A percentile compares a stretch with the other conserved stretches of the same genome.
phyloP scores from a whole-genome alignment of 2,888 invertebrate genomes.

The Lacanobia wlatinum region DNA sequence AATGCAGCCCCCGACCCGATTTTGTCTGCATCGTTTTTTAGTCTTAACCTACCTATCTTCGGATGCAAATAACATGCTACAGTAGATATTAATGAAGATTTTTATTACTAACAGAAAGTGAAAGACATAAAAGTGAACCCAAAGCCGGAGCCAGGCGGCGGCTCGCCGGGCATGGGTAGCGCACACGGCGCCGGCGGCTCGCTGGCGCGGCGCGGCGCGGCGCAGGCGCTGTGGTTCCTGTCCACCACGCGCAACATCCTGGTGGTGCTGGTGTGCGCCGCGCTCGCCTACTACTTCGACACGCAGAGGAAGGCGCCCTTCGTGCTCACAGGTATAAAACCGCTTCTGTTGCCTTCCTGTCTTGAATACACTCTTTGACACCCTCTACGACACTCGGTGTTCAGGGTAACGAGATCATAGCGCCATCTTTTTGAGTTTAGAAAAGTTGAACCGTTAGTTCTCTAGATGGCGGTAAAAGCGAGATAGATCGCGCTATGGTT shows the following conservation, averaged over 20 bases:
- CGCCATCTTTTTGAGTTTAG: no score
- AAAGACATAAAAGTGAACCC: slow-evolving; percentile 91
- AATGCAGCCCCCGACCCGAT: no score
- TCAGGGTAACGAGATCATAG: no score
- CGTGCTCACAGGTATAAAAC: slow-evolving; percentile 90
- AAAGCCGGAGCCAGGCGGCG: slow-evolving; percentile 63
- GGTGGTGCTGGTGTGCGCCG: slow-evolving; percentile 93
- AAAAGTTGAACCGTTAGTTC: no score
- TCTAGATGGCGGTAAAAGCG: no score
- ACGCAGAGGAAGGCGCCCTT: slow-evolving; percentile 91
- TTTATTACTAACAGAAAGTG: slow-evolving; percentile 90
- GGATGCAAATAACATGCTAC: not conserved
- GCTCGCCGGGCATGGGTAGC: slow-evolving; percentile 1
- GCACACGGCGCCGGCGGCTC: slow-evolving; percentile 69
- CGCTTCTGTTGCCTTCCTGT: not conserved
- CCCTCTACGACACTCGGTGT: no score
- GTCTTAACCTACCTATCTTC: not conserved
- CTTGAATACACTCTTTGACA: not conserved
- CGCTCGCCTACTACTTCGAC: slow-evolving; percentile 92
- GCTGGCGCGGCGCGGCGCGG: slow-evolving; percentile 78
- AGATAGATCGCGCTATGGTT: no score
- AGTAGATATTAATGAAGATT: not conserved
- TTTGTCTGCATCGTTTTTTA: no score
- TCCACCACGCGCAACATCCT: slow-evolving; percentile 94
- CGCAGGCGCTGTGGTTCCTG: slow-evolving; percentile 93